phyloP scores from a whole-genome alignment of 2,888 invertebrate genomes.

The Metalampra italica region DNA sequence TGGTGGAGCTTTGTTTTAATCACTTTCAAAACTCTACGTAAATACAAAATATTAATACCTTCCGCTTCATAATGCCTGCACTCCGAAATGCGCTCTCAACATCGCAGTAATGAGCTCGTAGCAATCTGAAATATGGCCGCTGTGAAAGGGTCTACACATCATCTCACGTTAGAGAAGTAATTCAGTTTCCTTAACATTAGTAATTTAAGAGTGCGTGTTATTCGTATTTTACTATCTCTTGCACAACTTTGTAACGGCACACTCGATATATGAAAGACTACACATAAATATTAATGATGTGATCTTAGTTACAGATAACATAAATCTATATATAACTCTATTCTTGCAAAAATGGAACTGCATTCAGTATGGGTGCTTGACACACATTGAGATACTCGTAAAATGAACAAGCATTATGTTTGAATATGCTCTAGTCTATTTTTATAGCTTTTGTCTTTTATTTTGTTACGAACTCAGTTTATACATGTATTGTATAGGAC shows the following conservation, averaged over 20 bases:
- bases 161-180: too few relatives aligned
- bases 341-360: background rate
- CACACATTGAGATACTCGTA: background rate
- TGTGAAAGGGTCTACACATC: too few relatives aligned
- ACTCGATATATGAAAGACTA: too few relatives aligned
- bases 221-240: background rate
- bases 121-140: background rate
- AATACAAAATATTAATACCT: too few relatives aligned
- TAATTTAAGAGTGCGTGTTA: background rate
- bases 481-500: too few relatives aligned
- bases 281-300: too few relatives aligned
- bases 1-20: too few relatives aligned
- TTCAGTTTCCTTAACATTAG: background rate
- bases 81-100: background rate
- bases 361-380: conserved; percentile 1
- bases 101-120: background rate
- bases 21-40: too few relatives aligned
- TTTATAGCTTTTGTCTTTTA: background rate
- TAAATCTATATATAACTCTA: too few relatives aligned
- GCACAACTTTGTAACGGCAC: too few relatives aligned
- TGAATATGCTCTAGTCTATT: background rate
- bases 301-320: too few relatives aligned
- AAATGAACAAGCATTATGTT: background rate
- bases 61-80: background rate
- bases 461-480: background rate